Conservation (phyloP, 2,113 vertebrate species). For the Mirounga angustirostris region DNA sequence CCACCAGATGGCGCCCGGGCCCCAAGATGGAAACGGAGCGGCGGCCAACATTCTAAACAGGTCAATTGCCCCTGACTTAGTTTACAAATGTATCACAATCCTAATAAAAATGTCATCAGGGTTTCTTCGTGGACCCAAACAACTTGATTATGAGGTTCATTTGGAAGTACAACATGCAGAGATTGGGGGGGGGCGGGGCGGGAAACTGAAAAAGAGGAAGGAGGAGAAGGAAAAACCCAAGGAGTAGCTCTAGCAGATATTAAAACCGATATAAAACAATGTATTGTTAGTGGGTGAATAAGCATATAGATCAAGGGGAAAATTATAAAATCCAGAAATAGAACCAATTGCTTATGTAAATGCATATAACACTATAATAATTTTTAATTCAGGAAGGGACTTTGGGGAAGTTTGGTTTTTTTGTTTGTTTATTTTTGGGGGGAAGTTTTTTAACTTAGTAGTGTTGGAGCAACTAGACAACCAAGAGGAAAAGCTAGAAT, state of each 20-base stretch:
- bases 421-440: neutral
- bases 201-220: rapidly evolving
- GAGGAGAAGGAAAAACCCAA: neutral
- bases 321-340: neutral
- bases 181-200: rapidly evolving
- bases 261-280: neutral
- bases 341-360: neutral
- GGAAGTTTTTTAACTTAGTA: neutral
- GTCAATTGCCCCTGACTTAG: neutral
- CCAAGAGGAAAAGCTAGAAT: neutral
- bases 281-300: neutral
- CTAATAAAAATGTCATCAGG: neutral
- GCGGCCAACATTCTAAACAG: neutral
- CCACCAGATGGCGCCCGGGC: conserved; percentile 54
- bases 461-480: neutral
- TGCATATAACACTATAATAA: neutral
- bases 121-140: neutral
- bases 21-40: neutral
- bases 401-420: neutral
- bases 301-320: neutral
- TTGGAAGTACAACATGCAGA: neutral
- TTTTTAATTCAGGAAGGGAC: neutral
- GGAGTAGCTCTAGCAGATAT: neutral
- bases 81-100: neutral
- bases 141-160: conserved; percentile 20